These are phyloP conservation scores for Pseudochromis fuscus DNA, from an alignment of 2,797 vertebrate species.

Conservation along the genomic window DNA sequence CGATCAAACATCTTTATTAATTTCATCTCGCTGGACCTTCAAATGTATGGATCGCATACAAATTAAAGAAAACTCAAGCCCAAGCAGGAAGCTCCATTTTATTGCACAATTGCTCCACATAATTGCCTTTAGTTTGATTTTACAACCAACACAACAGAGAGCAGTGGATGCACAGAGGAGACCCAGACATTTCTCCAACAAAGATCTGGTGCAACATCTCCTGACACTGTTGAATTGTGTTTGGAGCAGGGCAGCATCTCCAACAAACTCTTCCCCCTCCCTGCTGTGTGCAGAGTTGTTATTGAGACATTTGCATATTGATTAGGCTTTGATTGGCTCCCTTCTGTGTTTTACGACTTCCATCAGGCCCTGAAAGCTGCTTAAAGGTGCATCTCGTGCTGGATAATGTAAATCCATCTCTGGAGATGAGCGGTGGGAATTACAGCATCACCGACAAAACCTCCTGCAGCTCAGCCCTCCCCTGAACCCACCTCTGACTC, in stretches of 20 bases:
- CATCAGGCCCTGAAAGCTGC: slow-evolving; percentile 29
- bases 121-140: slow-evolving; percentile 37
- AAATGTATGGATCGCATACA: slow-evolving; percentile 25
- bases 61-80: slow-evolving; percentile 21
- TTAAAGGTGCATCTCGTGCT: neutral
- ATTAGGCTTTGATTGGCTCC: slow-evolving; percentile 35
- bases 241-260: slow-evolving; percentile 3
- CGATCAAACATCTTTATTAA: slow-evolving; percentile 52
- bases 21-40: slow-evolving; percentile 39
- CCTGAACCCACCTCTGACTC: slow-evolving; percentile 2
- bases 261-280: slow-evolving; percentile 38
- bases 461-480: neutral
- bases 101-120: slow-evolving; percentile 28
- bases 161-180: slow-evolving; percentile 22
- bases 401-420: slow-evolving; percentile 13
- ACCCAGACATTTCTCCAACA: slow-evolving; percentile 29
- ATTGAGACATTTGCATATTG: slow-evolving; percentile 23
- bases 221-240: slow-evolving; percentile 33
- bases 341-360: slow-evolving; percentile 15
- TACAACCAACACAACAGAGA: slow-evolving; percentile 20
- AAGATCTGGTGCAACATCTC: slow-evolving; percentile 28
- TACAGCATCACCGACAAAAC: slow-evolving; percentile 25
- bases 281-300: slow-evolving; percentile 2
- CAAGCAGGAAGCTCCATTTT: slow-evolving; percentile 10
- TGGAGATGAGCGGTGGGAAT: slow-evolving; percentile 10